Evolutionary conservation across 2,797 vertebrate species (phyloP).

Genomic region (Brotula barbata): DNA sequence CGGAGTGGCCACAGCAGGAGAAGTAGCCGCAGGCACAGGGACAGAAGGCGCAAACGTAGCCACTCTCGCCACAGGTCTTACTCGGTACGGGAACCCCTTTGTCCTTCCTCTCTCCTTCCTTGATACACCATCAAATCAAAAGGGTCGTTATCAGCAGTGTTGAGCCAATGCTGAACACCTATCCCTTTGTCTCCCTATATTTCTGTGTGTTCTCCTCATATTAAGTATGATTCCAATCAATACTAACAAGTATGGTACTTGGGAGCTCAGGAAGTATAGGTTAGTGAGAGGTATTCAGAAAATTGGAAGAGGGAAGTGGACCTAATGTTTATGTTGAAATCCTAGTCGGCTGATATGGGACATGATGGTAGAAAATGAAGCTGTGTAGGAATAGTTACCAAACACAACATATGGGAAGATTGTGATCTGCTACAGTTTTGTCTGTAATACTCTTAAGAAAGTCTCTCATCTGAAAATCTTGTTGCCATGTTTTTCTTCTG

Average conservation of each 20-base stretch:
- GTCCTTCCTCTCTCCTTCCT: constrained; percentile 20
- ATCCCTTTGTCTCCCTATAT: constrained; percentile 54
- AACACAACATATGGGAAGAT: constrained; percentile 65
- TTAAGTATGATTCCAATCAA: constrained; percentile 53
- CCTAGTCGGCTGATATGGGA: constrained; percentile 41
- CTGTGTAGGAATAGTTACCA: constrained; percentile 44
- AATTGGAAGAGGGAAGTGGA: constrained; percentile 46
- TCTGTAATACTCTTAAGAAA: constrained; percentile 81
- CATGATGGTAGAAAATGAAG: constrained; percentile 47
- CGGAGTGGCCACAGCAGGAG: constrained; percentile 82
- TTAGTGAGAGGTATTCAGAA: constrained; percentile 41
- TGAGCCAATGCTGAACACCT: constrained; percentile 61
- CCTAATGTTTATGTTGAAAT: constrained; percentile 57
- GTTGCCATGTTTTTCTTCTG: constrained; percentile 98
- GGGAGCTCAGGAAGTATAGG: constrained; percentile 34
- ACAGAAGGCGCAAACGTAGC: constrained; percentile 75
- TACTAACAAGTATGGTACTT: constrained; percentile 49
- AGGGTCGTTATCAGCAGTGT: constrained; percentile 63
- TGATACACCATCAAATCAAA: constrained; percentile 53
- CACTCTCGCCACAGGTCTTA: constrained; percentile 81
- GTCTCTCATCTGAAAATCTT: constrained; percentile 94
- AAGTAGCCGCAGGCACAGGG: constrained; percentile 71
- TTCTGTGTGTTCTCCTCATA: constrained; percentile 49
- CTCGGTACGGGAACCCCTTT: constrained; percentile 84
- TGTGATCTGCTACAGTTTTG: constrained; percentile 74